Percentiles rank a stretch among this genome's conserved stretches.
Conservation (phyloP, 2,113 vertebrate genomes). For the Thymallus thymallus region DNA sequence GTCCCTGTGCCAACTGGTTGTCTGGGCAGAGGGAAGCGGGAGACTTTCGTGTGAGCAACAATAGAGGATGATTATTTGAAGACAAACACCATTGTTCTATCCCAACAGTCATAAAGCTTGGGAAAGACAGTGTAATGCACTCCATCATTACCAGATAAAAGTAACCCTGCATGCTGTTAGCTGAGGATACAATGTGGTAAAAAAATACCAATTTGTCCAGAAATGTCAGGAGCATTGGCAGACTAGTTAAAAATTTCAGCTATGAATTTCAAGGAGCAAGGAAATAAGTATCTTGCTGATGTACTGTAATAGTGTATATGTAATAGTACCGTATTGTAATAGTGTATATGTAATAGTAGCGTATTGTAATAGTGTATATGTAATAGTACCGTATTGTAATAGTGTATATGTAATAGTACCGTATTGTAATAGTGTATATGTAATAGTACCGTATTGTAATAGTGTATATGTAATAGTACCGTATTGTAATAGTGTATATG, state of each 20-base stretch:
- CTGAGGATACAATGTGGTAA: not conserved
- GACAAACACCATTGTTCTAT: constrained; percentile 14
- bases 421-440: no score
- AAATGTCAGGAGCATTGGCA: not conserved
- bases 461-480: no score
- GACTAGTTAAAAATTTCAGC: not conserved
- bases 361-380: no score
- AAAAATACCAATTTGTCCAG: not conserved
- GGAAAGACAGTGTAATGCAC: not conserved
- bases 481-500: no score
- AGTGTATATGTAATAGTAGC: no score
- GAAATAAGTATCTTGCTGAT: no score
- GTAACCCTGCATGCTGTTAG: not conserved
- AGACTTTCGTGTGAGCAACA: not conserved
- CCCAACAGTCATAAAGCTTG: constrained; percentile 7
- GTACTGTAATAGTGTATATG: no score
- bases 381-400: no score
- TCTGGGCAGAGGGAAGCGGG: not conserved
- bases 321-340: constrained; percentile 7
- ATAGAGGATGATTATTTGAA: constrained; percentile 11
- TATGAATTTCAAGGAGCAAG: no score
- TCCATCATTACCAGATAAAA: constrained; percentile 15
- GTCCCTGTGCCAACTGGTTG: constrained; percentile 8
- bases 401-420: no score
- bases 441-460: no score